phyloP scores from a whole-genome alignment of 2,888 invertebrate species.

The Tortrix viridana region DNA sequence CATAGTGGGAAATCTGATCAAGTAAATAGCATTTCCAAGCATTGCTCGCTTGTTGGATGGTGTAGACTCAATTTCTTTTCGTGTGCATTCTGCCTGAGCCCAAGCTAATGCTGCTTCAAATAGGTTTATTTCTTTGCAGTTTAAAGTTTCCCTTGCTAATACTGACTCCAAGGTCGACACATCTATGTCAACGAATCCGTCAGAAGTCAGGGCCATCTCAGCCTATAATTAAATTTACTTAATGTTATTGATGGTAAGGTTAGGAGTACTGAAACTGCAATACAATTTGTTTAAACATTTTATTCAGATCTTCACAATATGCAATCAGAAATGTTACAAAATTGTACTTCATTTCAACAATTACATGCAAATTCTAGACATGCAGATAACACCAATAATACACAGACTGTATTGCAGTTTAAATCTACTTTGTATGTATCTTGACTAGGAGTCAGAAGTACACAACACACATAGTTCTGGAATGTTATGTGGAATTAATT shows the following conservation, averaged over 20 bases:
- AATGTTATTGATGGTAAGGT: slow-evolving; percentile 49
- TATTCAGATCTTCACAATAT: slow-evolving; percentile 67
- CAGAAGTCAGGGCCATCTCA: slow-evolving; percentile 97
- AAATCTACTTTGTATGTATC: slow-evolving; percentile 37
- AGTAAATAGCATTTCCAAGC: slow-evolving; percentile 91
- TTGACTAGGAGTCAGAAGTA: slow-evolving; percentile 44
- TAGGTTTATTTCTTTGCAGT: slow-evolving; percentile 96
- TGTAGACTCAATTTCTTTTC: slow-evolving; percentile 92
- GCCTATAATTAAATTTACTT: slow-evolving; percentile 86
- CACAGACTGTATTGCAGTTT: slow-evolving; percentile 82
- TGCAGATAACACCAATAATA: slow-evolving; percentile 55
- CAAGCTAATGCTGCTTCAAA: slow-evolving; percentile 96
- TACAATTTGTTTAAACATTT: slow-evolving; percentile 78
- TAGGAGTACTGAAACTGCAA: slow-evolving; percentile 81
- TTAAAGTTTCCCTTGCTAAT: slow-evolving; percentile 95
- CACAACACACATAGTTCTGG: slow-evolving; percentile 18
- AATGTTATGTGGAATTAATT: slow-evolving; percentile 25
- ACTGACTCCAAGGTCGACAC: slow-evolving; percentile 96
- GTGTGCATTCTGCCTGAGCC: slow-evolving; percentile 95
- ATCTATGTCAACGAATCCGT: slow-evolving; percentile 98
- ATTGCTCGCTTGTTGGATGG: slow-evolving; percentile 91
- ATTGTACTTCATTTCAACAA: slow-evolving; percentile 56
- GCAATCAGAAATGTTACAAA: slow-evolving; percentile 62
- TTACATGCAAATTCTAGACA: slow-evolving; percentile 66
- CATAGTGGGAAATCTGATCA: slow-evolving; percentile 97